Evolutionary conservation across 2,888 invertebrate species (phyloP), one percentile per base, ranked within the genome.

Genomic region (Parnassius apollo): DNA sequence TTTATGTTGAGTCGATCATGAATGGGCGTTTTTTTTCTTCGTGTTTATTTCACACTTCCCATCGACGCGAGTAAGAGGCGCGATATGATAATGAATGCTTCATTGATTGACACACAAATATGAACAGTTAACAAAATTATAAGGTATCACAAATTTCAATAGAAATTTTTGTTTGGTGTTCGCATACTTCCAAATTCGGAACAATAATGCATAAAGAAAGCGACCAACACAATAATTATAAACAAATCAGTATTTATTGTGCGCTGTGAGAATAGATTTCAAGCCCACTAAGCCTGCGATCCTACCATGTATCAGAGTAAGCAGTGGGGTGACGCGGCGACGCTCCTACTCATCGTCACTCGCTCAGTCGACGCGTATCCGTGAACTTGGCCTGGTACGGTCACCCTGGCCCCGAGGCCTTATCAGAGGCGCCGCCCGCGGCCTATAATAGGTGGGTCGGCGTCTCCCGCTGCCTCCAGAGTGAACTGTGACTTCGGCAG

Each of bases 391-490:
- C 88, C 87, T 82, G 82, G 75, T 83, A 83, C 81, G 68, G 71
- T 74, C 85, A 85, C 86, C 86, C 85, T 88, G 88, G 88, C 88
- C 89, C 85, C 83, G 85, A 84, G 82, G 78, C 82, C 82, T 86
- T 87, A 86, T 86, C 87, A 79, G 87, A 84, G 85, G 83, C 89
- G 88, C 87, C 87, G 89, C 86, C 85, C 84, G 82, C 89, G 85
- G 87, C 88, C 88, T 91, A 91, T 91, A 91, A 91, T 91, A 91
- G 89, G 85, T 81, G 86, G 85, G 88, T 81, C 82, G 87, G 86
- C 88, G 87, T 82, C 88, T 87, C 88, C 87, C 81, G 78, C 78
- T 79, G 81, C 81, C 86, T 88, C 88, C 88, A 89, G 85, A 89
- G 73, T 78, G 75, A 80, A 75, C 78, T 80, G 82, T 79, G 81